Evolutionary conservation across 2,888 invertebrate genomes (phyloP), one percentile per base, ranked within the genome.

Genomic region (Orthonevra nobilis): DNA sequence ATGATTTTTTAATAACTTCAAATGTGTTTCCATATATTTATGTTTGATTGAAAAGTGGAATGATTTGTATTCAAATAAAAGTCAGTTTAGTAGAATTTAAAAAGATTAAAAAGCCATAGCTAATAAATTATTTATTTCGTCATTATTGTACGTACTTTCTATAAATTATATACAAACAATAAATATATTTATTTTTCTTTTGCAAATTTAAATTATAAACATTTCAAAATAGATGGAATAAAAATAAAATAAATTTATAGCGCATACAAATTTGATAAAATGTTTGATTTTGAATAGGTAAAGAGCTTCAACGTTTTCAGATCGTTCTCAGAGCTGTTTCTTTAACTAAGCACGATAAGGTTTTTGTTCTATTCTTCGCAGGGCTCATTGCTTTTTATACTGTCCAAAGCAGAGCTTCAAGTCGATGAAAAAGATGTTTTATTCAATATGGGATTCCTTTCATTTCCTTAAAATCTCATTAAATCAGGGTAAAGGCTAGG

Each of bases 151-250:
- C 34, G 64, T 44, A 48, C 48, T 56, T 56, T 46, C 48, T 61
- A 69, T 52, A 44, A 58, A 66, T 66, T 66, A 66, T 73, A 46
- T 48, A 73, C 40, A 60, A 44, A 42, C n/a, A 46, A 77, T 60
- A 54, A n/a, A n/a, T 66, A 70, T 68, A 68, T 77, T 70, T 75
- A 75, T 75, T 77, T 52, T 74, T 48, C 42, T 66, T 77, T 77
- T 72, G 77, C 70, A 70, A 64, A 68, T 54, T 48, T 46, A 60
- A 77, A 64, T 40, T 74, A 74, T 70, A 77, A 64, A 77, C n/a
- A 60, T 60, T 77, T 64, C 36, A 58, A 77, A 23, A 54, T 63
- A 46, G 48, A 74, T 61, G 61, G 28, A 56, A 42, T 19, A 69
- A 77, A 64, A 74, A 60, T 60, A 44, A 66, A 68, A 46, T 68